Conservation (phyloP, 2,797 vertebrate species). For the Coranthus polyacanthus region DNA sequence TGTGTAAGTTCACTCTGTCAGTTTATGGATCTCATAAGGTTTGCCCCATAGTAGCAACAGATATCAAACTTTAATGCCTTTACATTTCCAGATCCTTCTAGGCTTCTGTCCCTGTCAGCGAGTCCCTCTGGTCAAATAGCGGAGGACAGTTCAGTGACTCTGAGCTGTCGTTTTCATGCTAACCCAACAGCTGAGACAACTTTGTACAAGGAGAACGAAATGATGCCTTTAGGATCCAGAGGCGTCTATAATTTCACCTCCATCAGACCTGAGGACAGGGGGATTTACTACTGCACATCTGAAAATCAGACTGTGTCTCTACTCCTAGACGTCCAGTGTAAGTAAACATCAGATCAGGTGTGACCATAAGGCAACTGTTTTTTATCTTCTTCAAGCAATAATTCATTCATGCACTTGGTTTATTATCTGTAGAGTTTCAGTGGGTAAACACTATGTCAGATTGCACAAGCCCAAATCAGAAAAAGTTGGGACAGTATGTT, state of each 20-base stretch:
- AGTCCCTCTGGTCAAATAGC: constrained; percentile 31
- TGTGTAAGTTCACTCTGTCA: constrained; percentile 24
- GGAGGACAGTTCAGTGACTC: constrained; percentile 46
- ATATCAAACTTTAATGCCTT: too few relatives aligned
- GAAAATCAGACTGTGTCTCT: constrained; percentile 11
- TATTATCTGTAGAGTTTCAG: too few relatives aligned
- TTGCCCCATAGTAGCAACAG: too few relatives aligned
- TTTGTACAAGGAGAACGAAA: constrained; percentile 38
- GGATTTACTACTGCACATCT: constrained; percentile 47
- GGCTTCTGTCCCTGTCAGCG: background rate
- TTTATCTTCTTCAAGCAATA: too few relatives aligned
- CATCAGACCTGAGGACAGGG: constrained; percentile 38
- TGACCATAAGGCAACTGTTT: too few relatives aligned
- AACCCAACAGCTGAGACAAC: constrained; percentile 34
- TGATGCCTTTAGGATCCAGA: background rate
- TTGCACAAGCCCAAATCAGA: too few relatives aligned
- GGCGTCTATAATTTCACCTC: constrained; percentile 21
- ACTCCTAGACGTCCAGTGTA: constrained; percentile 43
- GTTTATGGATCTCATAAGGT: too few relatives aligned
- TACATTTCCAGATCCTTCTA: constrained; percentile 31
- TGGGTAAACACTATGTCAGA: too few relatives aligned
- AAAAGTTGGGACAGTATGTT: too few relatives aligned
- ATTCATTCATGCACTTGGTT: too few relatives aligned
- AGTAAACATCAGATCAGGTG: constrained; percentile 15
- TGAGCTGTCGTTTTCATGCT: constrained; percentile 59